phyloP scores from a whole-genome alignment of 2,888 invertebrate genomes.

The Melitaea athalia region DNA sequence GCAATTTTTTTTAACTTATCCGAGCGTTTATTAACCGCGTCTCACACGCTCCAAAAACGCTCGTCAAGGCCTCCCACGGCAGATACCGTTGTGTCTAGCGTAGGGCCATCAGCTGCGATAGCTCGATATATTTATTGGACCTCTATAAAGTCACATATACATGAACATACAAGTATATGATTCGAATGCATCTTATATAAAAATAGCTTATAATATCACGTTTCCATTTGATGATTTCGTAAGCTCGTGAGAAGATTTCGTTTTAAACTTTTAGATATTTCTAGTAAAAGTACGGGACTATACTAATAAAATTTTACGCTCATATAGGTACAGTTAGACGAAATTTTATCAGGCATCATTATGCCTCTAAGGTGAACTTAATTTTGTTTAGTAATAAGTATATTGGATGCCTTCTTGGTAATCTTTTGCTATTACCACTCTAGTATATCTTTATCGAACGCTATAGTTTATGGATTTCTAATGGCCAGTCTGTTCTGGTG shows the following conservation, averaged over 20 bases:
- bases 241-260: conserved; percentile 34
- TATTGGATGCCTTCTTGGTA: too few relatives aligned
- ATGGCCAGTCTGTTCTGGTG: too few relatives aligned
- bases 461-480: too few relatives aligned
- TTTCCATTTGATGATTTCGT: conserved; percentile 34
- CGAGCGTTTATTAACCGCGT: conserved; percentile 35
- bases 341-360: background rate
- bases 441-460: too few relatives aligned
- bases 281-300: background rate
- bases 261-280: conserved; percentile 8
- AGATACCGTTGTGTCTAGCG: conserved; percentile 65
- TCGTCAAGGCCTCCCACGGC: conserved; percentile 42
- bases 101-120: conserved; percentile 64
- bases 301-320: background rate
- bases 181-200: conserved; percentile 26
- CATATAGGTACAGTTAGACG: too few relatives aligned
- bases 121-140: conserved; percentile 60
- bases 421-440: too few relatives aligned
- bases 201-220: conserved; percentile 29
- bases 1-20: background rate
- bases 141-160: conserved; percentile 52
- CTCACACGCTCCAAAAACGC: conserved; percentile 43
- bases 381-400: background rate
- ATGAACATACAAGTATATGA: conserved; percentile 51
- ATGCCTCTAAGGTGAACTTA: background rate